These are phyloP conservation scores for Tinea pellionella DNA, from an alignment of 2,888 invertebrate species.

Conservation along the genomic window DNA sequence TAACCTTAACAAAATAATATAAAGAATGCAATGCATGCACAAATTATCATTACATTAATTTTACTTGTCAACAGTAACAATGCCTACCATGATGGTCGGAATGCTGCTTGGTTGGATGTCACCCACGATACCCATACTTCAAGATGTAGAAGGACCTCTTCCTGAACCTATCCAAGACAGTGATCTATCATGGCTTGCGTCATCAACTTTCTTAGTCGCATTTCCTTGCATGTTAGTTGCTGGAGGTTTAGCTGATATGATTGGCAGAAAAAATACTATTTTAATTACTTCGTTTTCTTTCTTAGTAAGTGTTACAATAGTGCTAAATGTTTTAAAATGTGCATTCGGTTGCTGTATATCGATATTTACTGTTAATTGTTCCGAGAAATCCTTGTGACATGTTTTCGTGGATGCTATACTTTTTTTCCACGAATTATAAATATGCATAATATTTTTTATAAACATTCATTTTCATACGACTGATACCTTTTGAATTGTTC, in stretches of 20 bases:
- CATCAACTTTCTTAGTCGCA: slow-evolving; percentile 35
- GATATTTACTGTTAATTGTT: too few species aligned
- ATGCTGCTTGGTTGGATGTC: slow-evolving; percentile 38
- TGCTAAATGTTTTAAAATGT: not conserved
- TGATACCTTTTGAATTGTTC: not conserved
- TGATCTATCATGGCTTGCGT: slow-evolving; percentile 36
- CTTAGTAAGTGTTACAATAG: slow-evolving; percentile 27
- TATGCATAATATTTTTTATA: too few species aligned
- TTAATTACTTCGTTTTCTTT: slow-evolving; percentile 43
- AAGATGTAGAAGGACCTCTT: slow-evolving; percentile 25
- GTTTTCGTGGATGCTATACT: too few species aligned
- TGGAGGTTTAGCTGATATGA: slow-evolving; percentile 30
- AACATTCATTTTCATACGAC: too few species aligned
- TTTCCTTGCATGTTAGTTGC: slow-evolving; percentile 33
- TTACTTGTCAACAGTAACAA: slow-evolving; percentile 26
- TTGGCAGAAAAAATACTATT: slow-evolving; percentile 37
- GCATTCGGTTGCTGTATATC: too few species aligned
- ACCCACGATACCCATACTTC: slow-evolving; percentile 31
- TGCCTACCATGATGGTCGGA: slow-evolving; percentile 35
- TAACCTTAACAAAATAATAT: too few species aligned
- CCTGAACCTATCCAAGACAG: slow-evolving; percentile 26
- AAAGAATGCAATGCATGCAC: too few species aligned
- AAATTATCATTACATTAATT: not conserved
- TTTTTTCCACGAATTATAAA: too few species aligned
- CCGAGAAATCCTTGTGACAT: too few species aligned